Evolutionary conservation across 2,113 vertebrate genomes (phyloP).

Genomic region (Bubalus kerabau): DNA sequence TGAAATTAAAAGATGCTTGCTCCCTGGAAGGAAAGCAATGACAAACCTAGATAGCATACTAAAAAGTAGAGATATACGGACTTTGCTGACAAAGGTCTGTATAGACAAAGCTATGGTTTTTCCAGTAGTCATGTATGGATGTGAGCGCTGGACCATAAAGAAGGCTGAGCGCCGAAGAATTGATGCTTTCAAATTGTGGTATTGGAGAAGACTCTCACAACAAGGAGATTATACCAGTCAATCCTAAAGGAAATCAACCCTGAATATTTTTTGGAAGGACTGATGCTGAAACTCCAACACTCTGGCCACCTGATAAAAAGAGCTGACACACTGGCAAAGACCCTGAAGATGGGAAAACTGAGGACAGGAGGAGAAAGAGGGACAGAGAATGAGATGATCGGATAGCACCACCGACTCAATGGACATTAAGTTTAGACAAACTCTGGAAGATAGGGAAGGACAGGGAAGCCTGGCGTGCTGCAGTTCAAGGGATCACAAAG

Average conservation of each 20-base stretch:
- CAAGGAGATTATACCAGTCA: not conserved
- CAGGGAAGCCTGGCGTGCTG: not conserved
- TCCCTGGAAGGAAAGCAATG: not conserved
- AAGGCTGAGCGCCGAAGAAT: rapidly evolving
- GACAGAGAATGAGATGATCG: not conserved
- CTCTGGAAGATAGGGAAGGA: not conserved
- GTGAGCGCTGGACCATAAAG: not conserved
- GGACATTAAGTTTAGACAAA: not conserved
- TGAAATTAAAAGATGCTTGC: not conserved
- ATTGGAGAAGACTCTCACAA: not conserved
- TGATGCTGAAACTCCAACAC: not conserved
- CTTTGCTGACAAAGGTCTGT: not conserved
- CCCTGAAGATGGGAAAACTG: not conserved
- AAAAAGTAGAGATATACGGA: not conserved
- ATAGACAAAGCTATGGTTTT: not conserved
- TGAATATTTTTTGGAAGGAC: not conserved
- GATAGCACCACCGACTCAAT: not conserved
- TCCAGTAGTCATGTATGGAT: not conserved
- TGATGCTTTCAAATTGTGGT: not conserved
- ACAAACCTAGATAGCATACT: not conserved
- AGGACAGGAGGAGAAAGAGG: not conserved
- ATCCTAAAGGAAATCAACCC: not conserved
- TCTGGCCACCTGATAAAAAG: not conserved
- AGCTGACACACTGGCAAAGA: not conserved
- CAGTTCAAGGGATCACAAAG: not conserved